Percentiles rank a stretch among this genome's conserved stretches.
Evolutionary conservation across 2,888 invertebrate species (phyloP).

Genomic region (Eristalis intricaria): DNA sequence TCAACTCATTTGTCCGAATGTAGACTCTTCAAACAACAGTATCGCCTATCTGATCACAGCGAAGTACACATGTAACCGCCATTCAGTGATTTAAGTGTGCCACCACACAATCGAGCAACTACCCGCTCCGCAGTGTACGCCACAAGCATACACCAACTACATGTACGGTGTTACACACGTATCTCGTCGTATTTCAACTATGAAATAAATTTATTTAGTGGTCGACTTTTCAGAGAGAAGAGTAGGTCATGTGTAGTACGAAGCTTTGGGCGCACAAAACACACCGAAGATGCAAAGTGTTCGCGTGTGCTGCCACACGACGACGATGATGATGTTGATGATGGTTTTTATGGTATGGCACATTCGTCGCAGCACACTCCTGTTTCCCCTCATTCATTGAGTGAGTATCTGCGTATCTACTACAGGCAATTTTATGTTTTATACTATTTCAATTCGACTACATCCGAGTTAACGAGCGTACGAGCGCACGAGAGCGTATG

Average conservation of each 20-base stretch:
- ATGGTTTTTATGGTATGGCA: constrained; percentile 19
- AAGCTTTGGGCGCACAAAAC: background rate
- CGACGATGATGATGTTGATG: constrained; percentile 1
- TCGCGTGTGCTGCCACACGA: background rate
- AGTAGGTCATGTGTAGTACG: constrained; percentile 9
- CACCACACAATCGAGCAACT: constrained; percentile 11
- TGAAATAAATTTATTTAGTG: constrained; percentile 6
- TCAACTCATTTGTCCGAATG: background rate
- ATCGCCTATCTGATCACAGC: background rate
- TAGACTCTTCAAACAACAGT: background rate
- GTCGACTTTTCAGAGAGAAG: background rate
- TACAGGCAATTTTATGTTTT: constrained; percentile 19
- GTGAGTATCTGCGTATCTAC: constrained; percentile 21
- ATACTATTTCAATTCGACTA: constrained; percentile 20
- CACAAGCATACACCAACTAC: background rate
- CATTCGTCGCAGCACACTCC: background rate
- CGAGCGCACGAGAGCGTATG: background rate
- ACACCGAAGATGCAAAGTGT: background rate
- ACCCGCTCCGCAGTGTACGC: background rate
- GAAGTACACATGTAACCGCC: background rate
- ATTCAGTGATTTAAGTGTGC: constrained; percentile 3
- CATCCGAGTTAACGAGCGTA: background rate
- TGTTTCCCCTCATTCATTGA: background rate
- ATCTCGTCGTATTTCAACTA: background rate
- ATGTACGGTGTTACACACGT: background rate